phyloP scores from a whole-genome alignment of 30 jellyfish, hydroid and myxozoan species.

The Haliclystus octoradiatus region DNA sequence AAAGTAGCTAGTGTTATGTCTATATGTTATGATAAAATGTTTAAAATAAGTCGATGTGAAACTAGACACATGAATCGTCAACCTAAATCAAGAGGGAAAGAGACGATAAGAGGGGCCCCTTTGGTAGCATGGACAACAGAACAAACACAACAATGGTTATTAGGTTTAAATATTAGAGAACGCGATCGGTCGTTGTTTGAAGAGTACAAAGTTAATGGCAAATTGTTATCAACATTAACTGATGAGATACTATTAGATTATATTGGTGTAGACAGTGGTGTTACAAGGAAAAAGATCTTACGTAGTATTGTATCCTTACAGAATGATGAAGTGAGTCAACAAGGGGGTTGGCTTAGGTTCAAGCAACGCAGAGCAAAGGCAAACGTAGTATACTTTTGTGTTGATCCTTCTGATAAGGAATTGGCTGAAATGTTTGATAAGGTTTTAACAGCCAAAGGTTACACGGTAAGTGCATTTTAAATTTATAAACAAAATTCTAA shows the following conservation, averaged over 20 bases:
- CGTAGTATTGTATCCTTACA: conserved; percentile 4
- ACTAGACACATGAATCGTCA: no score
- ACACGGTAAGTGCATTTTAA: conserved; percentile 10
- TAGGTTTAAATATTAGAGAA: conserved; percentile 26
- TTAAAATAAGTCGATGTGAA: no score
- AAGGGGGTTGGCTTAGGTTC: conserved; percentile 19
- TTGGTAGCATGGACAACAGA: conserved; percentile 25
- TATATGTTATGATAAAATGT: conserved; percentile 10
- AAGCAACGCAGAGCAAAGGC: conserved; percentile 6
- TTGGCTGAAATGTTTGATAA: conserved; percentile 11
- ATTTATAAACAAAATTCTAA: background rate
- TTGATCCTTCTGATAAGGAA: conserved; percentile 41
- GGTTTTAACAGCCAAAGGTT: conserved; percentile 29
- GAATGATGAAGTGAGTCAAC: conserved; percentile 14
- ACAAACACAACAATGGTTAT: conserved; percentile 44
- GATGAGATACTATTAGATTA: conserved; percentile 15
- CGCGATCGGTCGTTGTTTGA: conserved; percentile 31
- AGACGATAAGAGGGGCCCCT: no score
- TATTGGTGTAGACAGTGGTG: conserved; percentile 46
- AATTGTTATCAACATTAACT: conserved; percentile 15
- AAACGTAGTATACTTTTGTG: conserved; percentile 22
- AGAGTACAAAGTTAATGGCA: conserved; percentile 48
- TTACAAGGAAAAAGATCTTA: conserved; percentile 31
- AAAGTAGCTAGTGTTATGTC: conserved; percentile 32
- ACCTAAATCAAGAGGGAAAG: no score